Evolutionary conservation across 2,797 vertebrate genomes (phyloP), one percentile per base, ranked within the genome.

Genomic region (Apogon hyalosoma): DNA sequence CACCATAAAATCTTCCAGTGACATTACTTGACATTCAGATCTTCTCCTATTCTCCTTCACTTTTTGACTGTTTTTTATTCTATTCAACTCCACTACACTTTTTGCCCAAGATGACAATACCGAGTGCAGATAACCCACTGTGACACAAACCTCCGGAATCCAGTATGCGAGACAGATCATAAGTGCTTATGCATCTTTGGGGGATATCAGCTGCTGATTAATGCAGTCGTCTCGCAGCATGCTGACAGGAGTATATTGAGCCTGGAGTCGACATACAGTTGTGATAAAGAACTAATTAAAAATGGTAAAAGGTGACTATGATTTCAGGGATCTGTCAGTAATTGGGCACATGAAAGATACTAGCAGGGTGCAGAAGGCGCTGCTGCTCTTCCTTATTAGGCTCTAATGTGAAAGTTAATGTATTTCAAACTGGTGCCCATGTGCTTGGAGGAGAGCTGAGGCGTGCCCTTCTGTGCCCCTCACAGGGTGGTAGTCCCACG

Each of bases 231-330:
- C 80, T 81, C 79, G 5, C 86, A 89, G 86, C 87, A 18, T 19
- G 59, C 67, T 83, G 79, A 80, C 76, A 74, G 74, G 77, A 68
- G 14, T 46, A 62, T 73, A 76, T 79, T 61, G 63, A 66, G 82
- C 90, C 84, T 62, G 62, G 66, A 84, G 93, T 84, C 55, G 64
- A 80, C 84, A 93, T 89, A 91, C 92, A 64, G 75, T 21, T 80
- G 90, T 93, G 94, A 95, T 96, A 95, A 94, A 94, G 89, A 80
- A 84, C 89, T 97, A 96, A 98, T 97, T 97, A 96, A 95, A 94
- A 93, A 87, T 88, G 93, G 87, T 90, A 87, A 92, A 94, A 80
- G 89, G 95, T 93, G 95, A 94, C 93, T 96, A 95, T 91, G 94
- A 94, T 94, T 94, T 92, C 92, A 85, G 83, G 93, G 93, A 94